Evolutionary conservation across 2,888 invertebrate genomes (phyloP), one percentile per base, ranked within the genome.

Genomic region (Lasioglossum vierecki): DNA sequence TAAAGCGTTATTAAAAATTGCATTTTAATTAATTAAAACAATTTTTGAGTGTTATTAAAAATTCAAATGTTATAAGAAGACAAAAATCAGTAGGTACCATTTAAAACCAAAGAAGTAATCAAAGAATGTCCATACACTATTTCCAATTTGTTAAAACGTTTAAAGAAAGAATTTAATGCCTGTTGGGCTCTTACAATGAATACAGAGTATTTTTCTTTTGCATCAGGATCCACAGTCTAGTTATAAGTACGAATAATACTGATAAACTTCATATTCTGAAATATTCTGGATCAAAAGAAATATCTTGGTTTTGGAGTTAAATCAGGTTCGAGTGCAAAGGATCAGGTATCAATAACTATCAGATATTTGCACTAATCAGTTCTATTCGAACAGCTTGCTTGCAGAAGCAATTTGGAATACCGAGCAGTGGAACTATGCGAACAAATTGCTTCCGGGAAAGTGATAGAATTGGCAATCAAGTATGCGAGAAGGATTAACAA

Each of bases 401-500:
- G 98, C 92, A 97, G 97, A 90, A 97, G 97, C 89, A 98, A 98
- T 94, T 96, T 97, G 88, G 99, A 99, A 93, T 97, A 97, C 91
- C 96, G 99, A 66, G 99, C 98, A 0, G 95, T 98, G 74, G 99
- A 99, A 95, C 95, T 99, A 30, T 97, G 98, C 94, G 97, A 98
- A 92, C 96, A 98, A 90, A 96, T 99, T 92, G 97, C 97, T 39
- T 97, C 97, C 91, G 96, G 97, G 2, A 97, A 97, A 71, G 95
- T 98, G 0, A 95, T 99, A 60, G 97, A 97, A 86, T 95, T 98
- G 60, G 98, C 98, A 1, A 97, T 98, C n/a, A 98, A 98, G 94
- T 99, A 99, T 95, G 98, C 99, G 0, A 96, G 97, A 0, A 97
- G 98, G 88, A 95, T 97, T 18, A 97, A 98, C 41, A 97, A 97